These are phyloP conservation scores for Illadopsis cleaveri DNA, from an alignment of 2,113 vertebrate genomes.

Conservation along the genomic window DNA sequence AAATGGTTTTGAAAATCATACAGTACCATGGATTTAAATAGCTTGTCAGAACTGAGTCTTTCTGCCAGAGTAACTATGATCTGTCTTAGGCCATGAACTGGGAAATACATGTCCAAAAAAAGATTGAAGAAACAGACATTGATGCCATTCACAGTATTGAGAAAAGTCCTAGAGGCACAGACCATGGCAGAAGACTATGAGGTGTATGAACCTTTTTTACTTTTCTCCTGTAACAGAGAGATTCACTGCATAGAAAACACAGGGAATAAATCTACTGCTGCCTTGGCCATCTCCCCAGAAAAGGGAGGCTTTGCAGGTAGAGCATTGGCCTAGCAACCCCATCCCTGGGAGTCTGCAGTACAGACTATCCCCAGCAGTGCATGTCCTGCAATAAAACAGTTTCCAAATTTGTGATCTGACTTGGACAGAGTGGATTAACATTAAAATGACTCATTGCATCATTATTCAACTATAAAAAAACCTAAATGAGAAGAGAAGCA, in stretches of 20 bases:
- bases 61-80: neutral
- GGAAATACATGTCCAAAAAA: neutral
- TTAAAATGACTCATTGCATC: neutral
- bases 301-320: neutral
- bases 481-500: neutral
- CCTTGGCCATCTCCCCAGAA: neutral
- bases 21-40: neutral
- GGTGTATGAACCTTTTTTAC: neutral
- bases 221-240: neutral
- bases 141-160: neutral
- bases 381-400: neutral
- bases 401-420: neutral
- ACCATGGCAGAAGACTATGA: neutral
- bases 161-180: neutral
- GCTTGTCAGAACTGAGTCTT: neutral
- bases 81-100: neutral
- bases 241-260: neutral
- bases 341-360: neutral
- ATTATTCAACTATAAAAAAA: neutral
- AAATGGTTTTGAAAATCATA: neutral
- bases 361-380: neutral
- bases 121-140: neutral
- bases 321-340: neutral
- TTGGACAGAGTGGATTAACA: neutral
- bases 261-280: neutral